Evolutionary conservation across 2,888 invertebrate species (phyloP), one percentile per base, ranked within the genome.

Genomic region (Acanthosoma haemorrhoidale): DNA sequence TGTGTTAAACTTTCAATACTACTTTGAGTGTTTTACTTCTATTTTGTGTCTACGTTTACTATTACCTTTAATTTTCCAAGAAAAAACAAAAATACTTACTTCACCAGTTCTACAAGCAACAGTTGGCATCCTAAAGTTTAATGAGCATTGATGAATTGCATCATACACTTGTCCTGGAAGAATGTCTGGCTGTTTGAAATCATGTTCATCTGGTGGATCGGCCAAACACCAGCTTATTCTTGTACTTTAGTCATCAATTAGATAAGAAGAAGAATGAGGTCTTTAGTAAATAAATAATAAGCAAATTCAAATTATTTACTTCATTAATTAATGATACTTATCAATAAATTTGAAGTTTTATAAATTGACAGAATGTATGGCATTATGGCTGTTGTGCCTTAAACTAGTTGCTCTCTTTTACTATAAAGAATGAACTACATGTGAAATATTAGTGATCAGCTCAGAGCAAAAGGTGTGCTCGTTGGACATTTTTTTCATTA

Each of bases 301-400:
- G n/a, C n/a, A n/a, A n/a, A n/a, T n/a, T n/a, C n/a, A n/a, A n/a
- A n/a, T n/a, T n/a, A n/a, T n/a, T n/a, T n/a, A n/a, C n/a, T n/a
- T n/a, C n/a, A n/a, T n/a, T n/a, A n/a, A n/a, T n/a, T n/a, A n/a
- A n/a, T n/a, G n/a, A n/a, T n/a, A n/a, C n/a, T n/a, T n/a, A n/a
- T n/a, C n/a, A n/a, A n/a, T n/a, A 57, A 57, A 57, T 57, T 57
- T 38, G 11, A 38, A 38, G 13, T 38, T 38, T 11, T 38, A 38
- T 13, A 11, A 13, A 11, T 16, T 9, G 57, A 15, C 57, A 9
- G 13, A 11, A 11, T 16, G 9, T 16, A 16, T 18, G 9, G 25
- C 86, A 91, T 87, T 21, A 88, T 86, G 0, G 11, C 38, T 11
- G n/a, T n/a, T n/a, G n/a, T n/a, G n/a, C n/a, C n/a, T n/a, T n/a